Evolutionary conservation across 1,140 invertebrate genomes (phyloP).

Genomic region (Tetragnatha versicolor): DNA sequence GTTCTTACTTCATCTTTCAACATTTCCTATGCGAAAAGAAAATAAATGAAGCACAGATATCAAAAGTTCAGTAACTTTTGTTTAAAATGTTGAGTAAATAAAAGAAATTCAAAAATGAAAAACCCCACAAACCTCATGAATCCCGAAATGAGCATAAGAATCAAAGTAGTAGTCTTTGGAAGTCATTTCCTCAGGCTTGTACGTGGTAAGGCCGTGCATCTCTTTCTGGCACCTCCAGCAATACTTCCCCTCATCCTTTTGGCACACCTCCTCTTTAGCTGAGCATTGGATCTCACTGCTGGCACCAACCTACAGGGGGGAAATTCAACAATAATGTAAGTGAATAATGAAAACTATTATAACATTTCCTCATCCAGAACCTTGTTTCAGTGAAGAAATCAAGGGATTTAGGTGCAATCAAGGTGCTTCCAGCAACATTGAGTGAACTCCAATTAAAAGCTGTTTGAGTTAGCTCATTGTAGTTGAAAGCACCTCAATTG

Average conservation of each 20-base stretch:
- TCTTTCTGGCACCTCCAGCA: slow-evolving; percentile 56
- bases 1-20: slow-evolving; percentile 99
- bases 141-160: slow-evolving; percentile 99
- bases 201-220: slow-evolving; percentile 56
- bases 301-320: too few relatives aligned
- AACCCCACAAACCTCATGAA: slow-evolving; percentile 79
- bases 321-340: too few relatives aligned
- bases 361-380: too few relatives aligned
- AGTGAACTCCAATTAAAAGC: too few relatives aligned
- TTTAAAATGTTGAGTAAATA: neutral
- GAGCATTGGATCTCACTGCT: too few relatives aligned
- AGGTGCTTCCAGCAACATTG: too few relatives aligned
- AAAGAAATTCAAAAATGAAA: neutral
- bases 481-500: too few relatives aligned
- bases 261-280: neutral
- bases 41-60: neutral
- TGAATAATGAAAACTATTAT: too few relatives aligned
- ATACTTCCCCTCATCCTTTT: slow-evolving; percentile 1
- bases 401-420: too few relatives aligned
- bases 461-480: too few relatives aligned
- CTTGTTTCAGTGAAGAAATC: too few relatives aligned
- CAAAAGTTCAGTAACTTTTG: neutral
- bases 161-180: slow-evolving; percentile 95
- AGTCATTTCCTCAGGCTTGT: slow-evolving; percentile 57
- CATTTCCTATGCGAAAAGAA: slow-evolving; percentile 81